Evolutionary conservation across 2,113 vertebrate species (phyloP).

Genomic region (Chelonoidis abingdonii): DNA sequence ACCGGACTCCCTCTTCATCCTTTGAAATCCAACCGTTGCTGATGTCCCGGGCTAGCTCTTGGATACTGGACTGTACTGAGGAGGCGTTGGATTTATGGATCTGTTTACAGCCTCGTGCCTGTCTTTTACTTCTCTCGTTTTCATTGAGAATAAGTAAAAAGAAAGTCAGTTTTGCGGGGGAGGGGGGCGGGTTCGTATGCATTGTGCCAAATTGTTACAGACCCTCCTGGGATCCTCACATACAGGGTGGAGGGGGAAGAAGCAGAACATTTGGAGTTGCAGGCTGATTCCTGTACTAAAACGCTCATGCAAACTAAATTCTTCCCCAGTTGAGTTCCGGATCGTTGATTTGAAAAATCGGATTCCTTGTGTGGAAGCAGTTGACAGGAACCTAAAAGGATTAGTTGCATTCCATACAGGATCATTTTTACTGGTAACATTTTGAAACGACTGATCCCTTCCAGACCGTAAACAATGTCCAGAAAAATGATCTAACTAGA

Average conservation of each 20-base stretch:
- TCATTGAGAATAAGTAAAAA: not conserved
- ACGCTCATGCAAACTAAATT: conserved; percentile 74
- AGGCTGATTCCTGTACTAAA: conserved; percentile 56
- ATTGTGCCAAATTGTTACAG: not conserved
- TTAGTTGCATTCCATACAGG: conserved; percentile 85
- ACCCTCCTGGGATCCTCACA: not conserved
- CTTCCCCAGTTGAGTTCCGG: conserved; percentile 77
- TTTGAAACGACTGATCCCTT: conserved; percentile 82
- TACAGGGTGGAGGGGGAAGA: not conserved
- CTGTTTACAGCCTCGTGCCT: not conserved
- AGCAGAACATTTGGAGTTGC: not conserved
- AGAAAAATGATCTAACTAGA: conserved; percentile 82
- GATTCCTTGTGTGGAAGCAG: conserved; percentile 81
- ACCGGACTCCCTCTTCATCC: not conserved
- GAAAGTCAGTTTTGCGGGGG: not conserved
- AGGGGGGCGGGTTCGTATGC: not conserved
- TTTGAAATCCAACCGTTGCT: not conserved
- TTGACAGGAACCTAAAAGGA: conserved; percentile 84
- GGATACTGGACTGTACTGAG: not conserved
- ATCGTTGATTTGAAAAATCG: conserved; percentile 83
- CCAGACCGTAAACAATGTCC: conserved; percentile 79
- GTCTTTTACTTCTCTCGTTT: not conserved
- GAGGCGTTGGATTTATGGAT: not conserved
- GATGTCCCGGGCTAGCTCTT: not conserved
- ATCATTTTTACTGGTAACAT: conserved; percentile 84